Base-by-base conservation (phyloP, 2,888 invertebrate species). In the Saturnia pavonia region DNA sequence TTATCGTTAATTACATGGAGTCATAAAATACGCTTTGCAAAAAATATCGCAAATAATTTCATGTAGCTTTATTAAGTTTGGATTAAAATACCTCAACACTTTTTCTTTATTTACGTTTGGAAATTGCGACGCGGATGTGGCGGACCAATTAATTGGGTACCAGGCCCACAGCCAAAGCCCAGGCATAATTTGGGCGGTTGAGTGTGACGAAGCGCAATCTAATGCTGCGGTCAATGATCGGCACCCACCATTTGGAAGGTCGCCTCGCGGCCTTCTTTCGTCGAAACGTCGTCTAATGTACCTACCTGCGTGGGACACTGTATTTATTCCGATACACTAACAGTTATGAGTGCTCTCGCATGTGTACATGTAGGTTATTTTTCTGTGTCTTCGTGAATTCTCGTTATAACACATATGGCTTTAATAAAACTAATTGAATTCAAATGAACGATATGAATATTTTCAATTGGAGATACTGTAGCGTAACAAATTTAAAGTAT, bases 241-340 rank as follows among this genome's bases (percentile, higher is more conserved):
- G 85, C 85, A 84, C 84, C 86, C 85, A 87, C 82, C 86, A 86
- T 89, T 87, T 85, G 92, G 93, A 91, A 94, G 94, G 94, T 93
- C 94, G 91, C 87, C 84, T 82, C 84, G 87, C 91, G 94, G 90
- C 93, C 94, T 93, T 93, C 92, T 93, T 92, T 91, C 86, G 85
- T 79, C 86, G 83, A 84, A 81, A 85, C 86, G 87, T 83, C 86
- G 78, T 78, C 83, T 87, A 85, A 88, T 84, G 82, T 81, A 82
- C 78, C 75, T 78, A 82, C 82, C 82, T 85, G 86, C 82, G 80
- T 78, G 88, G 84, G 81, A 83, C 88, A 91, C 90, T 89, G 87
- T 90, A 87, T 89, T 91, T 91, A 91, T 88, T 88, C 84, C 89
- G 83, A 89, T 88, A 86, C 86, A 84, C 88, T 85, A 85, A 92